Evolutionary conservation across 2,888 invertebrate species (phyloP), one percentile per base, ranked within the genome.

Genomic region (Tetragonula carbonaria): DNA sequence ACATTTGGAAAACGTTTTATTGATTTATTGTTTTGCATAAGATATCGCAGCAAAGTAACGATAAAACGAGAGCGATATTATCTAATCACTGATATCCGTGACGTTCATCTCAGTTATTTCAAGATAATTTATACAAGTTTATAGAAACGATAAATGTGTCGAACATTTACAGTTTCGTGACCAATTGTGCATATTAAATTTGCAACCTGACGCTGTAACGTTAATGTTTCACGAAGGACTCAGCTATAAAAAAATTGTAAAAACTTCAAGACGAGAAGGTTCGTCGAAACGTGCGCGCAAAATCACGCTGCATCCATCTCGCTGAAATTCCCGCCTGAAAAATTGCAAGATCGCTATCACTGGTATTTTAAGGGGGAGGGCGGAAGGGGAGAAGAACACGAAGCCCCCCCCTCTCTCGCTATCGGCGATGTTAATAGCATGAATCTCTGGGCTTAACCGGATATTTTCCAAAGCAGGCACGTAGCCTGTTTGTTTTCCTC

Each of bases 401-500:
- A 66, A 53, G 45, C 45, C 45, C 21, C 45, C 28, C 2, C 38
- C 28, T 2, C 2, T 28, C 28, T 28, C 33, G 38, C 38, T 68
- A 68, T 80, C 68, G 28, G 28, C 28, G 50, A 71, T 33, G 65
- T 67, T 82, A 75, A 82, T 68, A 73, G 73, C 59, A 67, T 21
- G 74, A 82, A 68, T 70, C 59, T 59, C 21, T 13, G 50, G 57
- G 33, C 53, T 59, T 73, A 59, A 50, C 55, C 65, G 53, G 75
- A 71, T 53, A 23, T 21, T 65, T 23, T 75, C 65, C 75, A 85
- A 76, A 63, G 72, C 13, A n/a, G 68, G 53, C 33, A 67, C 59
- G 57, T 53, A 45, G 66, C 33, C 55, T 50, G 67, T 82, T 84
- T 84, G 78, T 83, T 82, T 78, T 38, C 23, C 55, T 62, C 74